Evolutionary conservation across 2,113 vertebrate genomes (phyloP), one percentile per base, ranked within the genome.

Genomic region (Lagopus leucura): DNA sequence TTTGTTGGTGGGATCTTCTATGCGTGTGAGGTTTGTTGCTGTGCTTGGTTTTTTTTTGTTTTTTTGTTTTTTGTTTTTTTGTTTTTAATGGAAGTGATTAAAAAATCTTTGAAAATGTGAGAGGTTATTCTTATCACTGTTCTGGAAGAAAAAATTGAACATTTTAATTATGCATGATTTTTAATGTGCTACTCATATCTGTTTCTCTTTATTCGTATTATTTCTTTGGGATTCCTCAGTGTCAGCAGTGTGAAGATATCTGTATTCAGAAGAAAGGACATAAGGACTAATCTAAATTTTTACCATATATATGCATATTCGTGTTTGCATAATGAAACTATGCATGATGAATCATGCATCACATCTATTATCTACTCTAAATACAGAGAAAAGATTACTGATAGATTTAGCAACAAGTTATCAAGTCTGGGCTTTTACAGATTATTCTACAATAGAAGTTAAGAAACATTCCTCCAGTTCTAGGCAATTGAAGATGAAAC

Each of bases 311-410:
- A n/a, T 85, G 85, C 91, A 88, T 90, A 43, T 84, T 81, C 0
- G 0, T 75, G 78, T 92, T 89, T 91, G 81, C 85, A 91, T 93
- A 96, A 91, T 52, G 71, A 77, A 55, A 45, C 43, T 55, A 50
- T 50, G 38, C 91, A 83, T 91, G 89, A 92, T 93, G 87, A 93
- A 96, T 93, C 82, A 80, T 47, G 69, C 55, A 85, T 70, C 89
- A 89, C 63, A 82, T 42, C 84, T 95, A 87, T 94, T 94, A 90
- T 40, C 89, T 89, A 38, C 78, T 82, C 58, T 73, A 94, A 92
- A 89, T 76, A 88, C 4, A 89, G 75, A 87, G 74, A 48, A 32
- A 65, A 48, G 25, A 42, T 57, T 76, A 67, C 74, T 65, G 71
- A 50, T 54, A 78, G 54, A 58, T 83, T 83, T 42, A 86, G 45